These are phyloP conservation scores for Lochmaea capreae DNA, from an alignment of 2,888 invertebrate genomes.

Conservation along the genomic window DNA sequence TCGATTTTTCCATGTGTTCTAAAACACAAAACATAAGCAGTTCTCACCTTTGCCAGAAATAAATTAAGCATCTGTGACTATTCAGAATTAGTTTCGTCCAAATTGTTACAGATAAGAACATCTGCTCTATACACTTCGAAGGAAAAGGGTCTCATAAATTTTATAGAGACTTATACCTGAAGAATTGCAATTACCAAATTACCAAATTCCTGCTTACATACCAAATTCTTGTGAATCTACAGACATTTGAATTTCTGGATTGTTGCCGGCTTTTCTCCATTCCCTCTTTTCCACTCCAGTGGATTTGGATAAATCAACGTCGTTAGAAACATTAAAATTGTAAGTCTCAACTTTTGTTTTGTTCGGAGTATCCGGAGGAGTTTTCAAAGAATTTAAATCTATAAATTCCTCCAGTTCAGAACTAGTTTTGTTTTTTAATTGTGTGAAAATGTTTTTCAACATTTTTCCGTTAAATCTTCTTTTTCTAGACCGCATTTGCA, in stretches of 20 bases:
- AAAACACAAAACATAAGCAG: neutral
- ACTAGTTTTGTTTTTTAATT: slow-evolving; percentile 26
- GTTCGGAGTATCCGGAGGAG: neutral
- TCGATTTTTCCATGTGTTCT: neutral
- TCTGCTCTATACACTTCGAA: too few relatives aligned
- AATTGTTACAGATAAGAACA: too few relatives aligned
- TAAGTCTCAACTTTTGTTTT: neutral
- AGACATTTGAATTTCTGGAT: neutral
- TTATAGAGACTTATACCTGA: too few relatives aligned
- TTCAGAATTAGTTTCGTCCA: too few relatives aligned
- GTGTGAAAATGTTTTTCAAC: slow-evolving; percentile 26
- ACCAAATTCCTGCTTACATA: neutral
- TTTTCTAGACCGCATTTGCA: neutral
- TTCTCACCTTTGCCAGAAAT: too few relatives aligned
- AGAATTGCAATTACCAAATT: too few relatives aligned
- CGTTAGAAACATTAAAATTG: neutral
- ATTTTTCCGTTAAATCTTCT: slow-evolving; percentile 18
- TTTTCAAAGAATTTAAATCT: slow-evolving; percentile 14
- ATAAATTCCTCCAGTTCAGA: slow-evolving; percentile 20
- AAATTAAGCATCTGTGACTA: too few relatives aligned
- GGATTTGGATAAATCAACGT: neutral
- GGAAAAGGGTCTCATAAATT: too few relatives aligned
- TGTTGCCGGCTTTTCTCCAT: neutral
- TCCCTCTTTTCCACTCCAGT: neutral
- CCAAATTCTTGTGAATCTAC: slow-evolving; percentile 6